Percentiles rank a stretch among this genome's conserved stretches.
Evolutionary conservation across 2,113 vertebrate genomes (phyloP).

Genomic region (Tachycineta bicolor): DNA sequence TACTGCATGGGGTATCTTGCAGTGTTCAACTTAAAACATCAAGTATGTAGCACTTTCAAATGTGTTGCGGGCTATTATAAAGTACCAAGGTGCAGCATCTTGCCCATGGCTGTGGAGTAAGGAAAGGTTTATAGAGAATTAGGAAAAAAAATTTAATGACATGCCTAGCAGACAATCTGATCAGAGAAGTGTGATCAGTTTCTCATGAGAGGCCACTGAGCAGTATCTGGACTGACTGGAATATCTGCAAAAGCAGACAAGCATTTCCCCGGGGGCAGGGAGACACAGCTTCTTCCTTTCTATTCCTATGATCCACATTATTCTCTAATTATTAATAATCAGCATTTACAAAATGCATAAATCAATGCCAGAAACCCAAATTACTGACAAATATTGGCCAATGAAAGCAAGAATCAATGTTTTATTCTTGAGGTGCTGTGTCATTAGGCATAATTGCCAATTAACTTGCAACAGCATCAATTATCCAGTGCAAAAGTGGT

Average conservation of each 20-base stretch:
- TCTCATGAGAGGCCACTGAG: not conserved
- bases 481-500: not conserved
- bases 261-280: not conserved
- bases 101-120: accelerated
- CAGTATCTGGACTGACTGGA: not conserved
- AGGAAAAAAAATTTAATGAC: not conserved
- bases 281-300: not conserved
- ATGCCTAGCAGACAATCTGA: not conserved
- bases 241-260: not conserved
- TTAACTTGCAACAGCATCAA: not conserved
- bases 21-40: not conserved
- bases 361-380: not conserved
- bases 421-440: not conserved
- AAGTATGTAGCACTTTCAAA: not conserved
- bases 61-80: not conserved
- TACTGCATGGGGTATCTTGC: not conserved
- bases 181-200: not conserved
- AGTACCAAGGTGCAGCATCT: not conserved
- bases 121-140: not conserved
- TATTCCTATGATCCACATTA: not conserved
- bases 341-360: not conserved
- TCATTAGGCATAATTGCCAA: not conserved
- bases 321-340: not conserved
- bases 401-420: not conserved
- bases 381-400: not conserved